Percentiles rank a stretch among this genome's conserved stretches.
These are phyloP conservation scores for Epizoanthus stellaris DNA, from an alignment of 92 coral and sea anemone species.

Conservation along the genomic window DNA sequence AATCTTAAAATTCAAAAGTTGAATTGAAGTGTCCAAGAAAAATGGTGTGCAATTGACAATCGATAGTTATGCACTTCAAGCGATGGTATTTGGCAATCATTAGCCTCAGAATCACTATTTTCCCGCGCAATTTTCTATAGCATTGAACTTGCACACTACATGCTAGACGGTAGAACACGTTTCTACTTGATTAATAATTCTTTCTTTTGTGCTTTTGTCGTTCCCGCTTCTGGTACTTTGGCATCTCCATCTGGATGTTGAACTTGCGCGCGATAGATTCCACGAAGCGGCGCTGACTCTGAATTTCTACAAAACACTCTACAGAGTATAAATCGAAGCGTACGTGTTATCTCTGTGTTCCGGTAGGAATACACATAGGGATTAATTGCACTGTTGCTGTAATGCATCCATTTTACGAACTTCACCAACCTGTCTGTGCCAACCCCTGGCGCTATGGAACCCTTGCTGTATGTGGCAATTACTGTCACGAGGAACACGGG, in stretches of 20 bases:
- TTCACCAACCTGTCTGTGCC: slow-evolving; percentile 66
- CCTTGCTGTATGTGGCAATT: slow-evolving; percentile 67
- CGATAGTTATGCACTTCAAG: too few species aligned
- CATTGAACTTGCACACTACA: too few species aligned
- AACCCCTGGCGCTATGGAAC: slow-evolving; percentile 62
- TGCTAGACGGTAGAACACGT: slow-evolving; percentile 21
- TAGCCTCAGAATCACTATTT: too few species aligned
- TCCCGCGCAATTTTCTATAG: too few species aligned
- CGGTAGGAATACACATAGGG: slow-evolving; percentile 90
- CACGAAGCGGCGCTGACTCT: background rate
- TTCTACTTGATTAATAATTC: background rate
- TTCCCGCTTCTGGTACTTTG: background rate
- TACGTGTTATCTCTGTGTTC: slow-evolving; percentile 72
- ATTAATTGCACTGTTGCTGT: slow-evolving; percentile 80
- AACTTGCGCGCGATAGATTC: background rate
- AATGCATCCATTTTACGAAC: slow-evolving; percentile 91
- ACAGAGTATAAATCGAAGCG: slow-evolving; percentile 55
- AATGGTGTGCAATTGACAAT: too few species aligned
- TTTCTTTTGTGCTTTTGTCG: background rate
- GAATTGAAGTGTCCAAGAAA: too few species aligned
- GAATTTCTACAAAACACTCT: slow-evolving; percentile 53
- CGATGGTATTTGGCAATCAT: too few species aligned
- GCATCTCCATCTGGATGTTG: background rate
- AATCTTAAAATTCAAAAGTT: too few species aligned
- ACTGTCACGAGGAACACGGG: slow-evolving; percentile 77